Evolutionary conservation across 2,797 vertebrate genomes (phyloP).

Genomic region (Phrynocephalus guinanensis): DNA sequence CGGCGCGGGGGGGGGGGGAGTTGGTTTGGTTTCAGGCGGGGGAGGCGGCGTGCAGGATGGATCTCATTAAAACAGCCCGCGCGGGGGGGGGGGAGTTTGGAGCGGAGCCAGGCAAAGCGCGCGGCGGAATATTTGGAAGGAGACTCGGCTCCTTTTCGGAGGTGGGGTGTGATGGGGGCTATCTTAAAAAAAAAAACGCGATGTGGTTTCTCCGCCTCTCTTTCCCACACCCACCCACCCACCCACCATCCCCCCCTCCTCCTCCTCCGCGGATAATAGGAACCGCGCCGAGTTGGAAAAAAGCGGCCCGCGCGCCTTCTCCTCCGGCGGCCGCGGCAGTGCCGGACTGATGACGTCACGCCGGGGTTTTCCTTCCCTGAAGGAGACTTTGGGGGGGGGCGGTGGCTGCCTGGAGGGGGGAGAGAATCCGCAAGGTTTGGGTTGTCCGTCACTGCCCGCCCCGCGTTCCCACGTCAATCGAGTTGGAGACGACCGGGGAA

Average conservation of each 20-base stretch:
- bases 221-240: too few species aligned
- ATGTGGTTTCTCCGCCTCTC: too few species aligned
- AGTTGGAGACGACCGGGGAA: background rate
- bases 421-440: background rate
- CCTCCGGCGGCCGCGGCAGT: background rate
- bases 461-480: conserved; percentile 2
- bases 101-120: background rate
- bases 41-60: conserved; percentile 29
- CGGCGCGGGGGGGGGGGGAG: too few species aligned
- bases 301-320: background rate
- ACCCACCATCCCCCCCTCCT: too few species aligned
- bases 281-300: background rate
- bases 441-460: conserved; percentile 7
- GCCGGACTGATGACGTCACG: conserved; percentile 25
- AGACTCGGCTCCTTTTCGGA: background rate
- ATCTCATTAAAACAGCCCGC: conserved; percentile 27
- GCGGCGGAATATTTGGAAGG: background rate
- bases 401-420: too few species aligned
- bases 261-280: too few species aligned
- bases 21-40: too few species aligned
- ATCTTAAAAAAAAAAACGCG: background rate
- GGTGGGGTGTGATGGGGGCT: background rate
- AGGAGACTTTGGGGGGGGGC: background rate
- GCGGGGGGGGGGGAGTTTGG: conserved; percentile 14
- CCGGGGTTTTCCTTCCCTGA: conserved; percentile 30